phyloP scores from a whole-genome alignment of 2,888 invertebrate species.

The Antheraea yamamai region DNA sequence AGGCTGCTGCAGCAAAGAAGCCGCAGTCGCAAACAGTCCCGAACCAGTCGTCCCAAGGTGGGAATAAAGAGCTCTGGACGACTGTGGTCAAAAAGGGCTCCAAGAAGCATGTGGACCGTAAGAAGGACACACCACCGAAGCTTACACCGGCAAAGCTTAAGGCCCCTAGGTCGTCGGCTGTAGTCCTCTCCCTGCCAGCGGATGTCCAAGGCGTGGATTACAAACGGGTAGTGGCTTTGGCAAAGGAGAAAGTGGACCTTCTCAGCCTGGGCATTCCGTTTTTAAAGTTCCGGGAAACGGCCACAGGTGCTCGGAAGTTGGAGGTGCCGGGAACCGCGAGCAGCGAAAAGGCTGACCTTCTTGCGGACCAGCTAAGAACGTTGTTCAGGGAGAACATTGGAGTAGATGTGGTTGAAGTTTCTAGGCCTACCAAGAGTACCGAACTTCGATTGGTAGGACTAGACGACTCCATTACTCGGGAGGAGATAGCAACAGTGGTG shows the following conservation, averaged over 20 bases:
- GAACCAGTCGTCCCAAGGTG: no score
- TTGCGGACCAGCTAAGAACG: background rate
- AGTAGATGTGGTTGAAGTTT: background rate
- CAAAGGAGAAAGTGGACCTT: background rate
- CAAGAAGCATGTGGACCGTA: no score
- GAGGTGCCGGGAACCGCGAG: constrained; percentile 14
- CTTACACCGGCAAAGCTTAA: background rate
- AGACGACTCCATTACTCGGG: background rate
- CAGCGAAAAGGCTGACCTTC: background rate
- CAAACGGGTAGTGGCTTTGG: background rate
- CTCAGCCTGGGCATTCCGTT: background rate
- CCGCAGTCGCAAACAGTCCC: no score
- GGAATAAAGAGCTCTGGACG: background rate
- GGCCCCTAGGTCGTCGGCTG: background rate
- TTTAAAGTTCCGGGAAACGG: background rate
- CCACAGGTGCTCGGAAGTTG: constrained; percentile 24
- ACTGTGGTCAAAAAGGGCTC: background rate
- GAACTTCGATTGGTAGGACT: no score
- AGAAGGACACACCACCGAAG: no score
- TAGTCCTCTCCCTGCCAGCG: background rate
- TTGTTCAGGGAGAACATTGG: background rate
- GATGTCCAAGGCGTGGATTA: background rate
- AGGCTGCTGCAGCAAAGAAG: no score
- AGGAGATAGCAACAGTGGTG: background rate
- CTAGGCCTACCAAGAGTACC: background rate